Evolutionary conservation across 2,113 vertebrate genomes (phyloP).

Genomic region (Anolis sagrei): DNA sequence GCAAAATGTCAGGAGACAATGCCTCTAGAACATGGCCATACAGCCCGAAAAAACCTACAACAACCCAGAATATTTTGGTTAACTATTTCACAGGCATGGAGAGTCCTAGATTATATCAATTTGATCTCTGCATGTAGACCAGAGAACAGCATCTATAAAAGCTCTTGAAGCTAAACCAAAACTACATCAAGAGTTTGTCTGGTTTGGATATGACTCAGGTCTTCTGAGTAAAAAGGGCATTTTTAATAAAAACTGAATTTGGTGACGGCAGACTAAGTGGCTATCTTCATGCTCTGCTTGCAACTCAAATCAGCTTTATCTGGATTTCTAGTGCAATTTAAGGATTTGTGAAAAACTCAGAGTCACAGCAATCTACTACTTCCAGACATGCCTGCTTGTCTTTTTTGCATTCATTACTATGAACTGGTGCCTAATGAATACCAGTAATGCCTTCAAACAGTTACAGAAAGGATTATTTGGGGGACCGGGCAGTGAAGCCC

Average conservation of each 20-base stretch:
- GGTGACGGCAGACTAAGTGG: background rate
- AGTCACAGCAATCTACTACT: slow-evolving; percentile 47
- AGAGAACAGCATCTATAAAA: background rate
- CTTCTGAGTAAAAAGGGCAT: background rate
- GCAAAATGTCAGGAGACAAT: too few relatives aligned
- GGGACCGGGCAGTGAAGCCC: slow-evolving; percentile 38
- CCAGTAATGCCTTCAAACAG: background rate
- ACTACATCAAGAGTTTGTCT: background rate
- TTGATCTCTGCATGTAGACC: too few relatives aligned
- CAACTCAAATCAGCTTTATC: slow-evolving; percentile 16
- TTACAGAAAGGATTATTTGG: slow-evolving; percentile 8
- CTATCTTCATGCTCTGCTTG: background rate
- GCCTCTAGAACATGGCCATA: too few relatives aligned
- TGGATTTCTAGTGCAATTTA: background rate
- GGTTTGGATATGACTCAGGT: background rate
- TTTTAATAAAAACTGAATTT: background rate
- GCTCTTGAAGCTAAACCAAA: background rate
- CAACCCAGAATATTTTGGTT: too few relatives aligned
- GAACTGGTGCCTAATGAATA: slow-evolving; percentile 24
- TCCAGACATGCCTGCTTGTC: slow-evolving; percentile 44
- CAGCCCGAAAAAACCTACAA: too few relatives aligned
- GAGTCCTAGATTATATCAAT: background rate
- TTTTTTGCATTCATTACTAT: slow-evolving; percentile 23
- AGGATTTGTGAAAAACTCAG: slow-evolving; percentile 1
- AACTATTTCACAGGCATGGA: background rate